phyloP scores from a whole-genome alignment of 2,113 vertebrate species.

The Smithornis capensis region DNA sequence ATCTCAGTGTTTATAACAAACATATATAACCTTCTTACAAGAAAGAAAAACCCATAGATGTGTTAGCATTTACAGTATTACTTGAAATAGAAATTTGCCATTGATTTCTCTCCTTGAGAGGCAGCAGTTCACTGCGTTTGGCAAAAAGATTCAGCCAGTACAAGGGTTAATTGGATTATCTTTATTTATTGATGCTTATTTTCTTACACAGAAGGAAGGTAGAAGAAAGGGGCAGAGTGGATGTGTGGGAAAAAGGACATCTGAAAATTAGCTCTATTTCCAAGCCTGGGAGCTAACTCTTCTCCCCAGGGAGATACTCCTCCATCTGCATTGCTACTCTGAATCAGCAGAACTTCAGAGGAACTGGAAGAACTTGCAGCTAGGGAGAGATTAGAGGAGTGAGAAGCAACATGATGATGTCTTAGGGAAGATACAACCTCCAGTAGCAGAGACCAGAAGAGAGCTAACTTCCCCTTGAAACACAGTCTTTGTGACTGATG shows the following conservation, averaged over 20 bases:
- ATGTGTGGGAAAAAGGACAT: background rate
- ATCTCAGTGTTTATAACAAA: background rate
- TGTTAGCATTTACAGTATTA: background rate
- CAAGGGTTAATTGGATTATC: background rate
- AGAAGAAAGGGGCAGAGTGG: background rate
- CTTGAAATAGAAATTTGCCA: background rate
- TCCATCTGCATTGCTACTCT: background rate
- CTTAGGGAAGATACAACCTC: background rate
- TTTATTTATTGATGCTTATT: background rate
- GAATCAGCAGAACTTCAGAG: background rate
- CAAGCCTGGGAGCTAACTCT: background rate
- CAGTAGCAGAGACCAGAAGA: background rate
- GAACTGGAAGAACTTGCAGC: background rate
- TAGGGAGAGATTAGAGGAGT: background rate
- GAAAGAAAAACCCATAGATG: background rate
- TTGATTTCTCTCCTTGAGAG: background rate
- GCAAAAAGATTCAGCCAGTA: background rate
- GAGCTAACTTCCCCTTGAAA: background rate
- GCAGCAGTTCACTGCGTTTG: background rate
- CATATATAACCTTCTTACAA: background rate
- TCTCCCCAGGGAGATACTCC: background rate
- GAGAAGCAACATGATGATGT: background rate
- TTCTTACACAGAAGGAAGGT: background rate
- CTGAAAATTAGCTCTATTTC: constrained; percentile 19
- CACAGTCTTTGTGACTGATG: background rate